phyloP scores from a whole-genome alignment of 1,140 invertebrate species.

The Meloidogyne hapla region DNA sequence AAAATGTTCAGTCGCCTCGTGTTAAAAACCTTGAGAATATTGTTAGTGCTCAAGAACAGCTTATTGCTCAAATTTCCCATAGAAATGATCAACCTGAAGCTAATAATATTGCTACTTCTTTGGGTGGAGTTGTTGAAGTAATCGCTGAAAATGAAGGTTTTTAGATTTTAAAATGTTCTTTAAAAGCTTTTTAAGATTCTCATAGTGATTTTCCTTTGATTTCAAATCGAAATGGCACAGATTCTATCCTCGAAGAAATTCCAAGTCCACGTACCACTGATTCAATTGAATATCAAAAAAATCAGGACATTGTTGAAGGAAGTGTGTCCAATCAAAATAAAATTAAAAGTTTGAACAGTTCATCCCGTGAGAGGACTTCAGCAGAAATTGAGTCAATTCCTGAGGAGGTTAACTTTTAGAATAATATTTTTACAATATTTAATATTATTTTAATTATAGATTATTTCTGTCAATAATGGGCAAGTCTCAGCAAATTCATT shows the following conservation, averaged over 20 bases:
- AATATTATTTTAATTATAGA: not conserved
- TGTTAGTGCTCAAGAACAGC: not conserved
- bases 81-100: not conserved
- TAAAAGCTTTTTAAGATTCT: not conserved
- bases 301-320: not conserved
- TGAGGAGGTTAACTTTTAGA: not conserved
- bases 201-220: not conserved
- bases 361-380: not conserved
- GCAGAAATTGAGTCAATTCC: slow-evolving; percentile 11
- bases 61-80: not conserved
- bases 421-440: not conserved
- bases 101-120: not conserved
- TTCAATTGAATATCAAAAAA: not conserved
- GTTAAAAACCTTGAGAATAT: slow-evolving; percentile 6
- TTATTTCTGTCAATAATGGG: not conserved
- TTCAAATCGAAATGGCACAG: not conserved
- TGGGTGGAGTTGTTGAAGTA: not conserved
- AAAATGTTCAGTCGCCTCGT: not conserved
- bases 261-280: not conserved
- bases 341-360: not conserved
- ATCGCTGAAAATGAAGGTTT: not conserved
- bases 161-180: not conserved
- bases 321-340: no score
- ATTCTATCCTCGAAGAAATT: slow-evolving; percentile 10
- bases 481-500: not conserved